Evolutionary conservation across 2,113 vertebrate genomes (phyloP).

Genomic region (Chionodraco myersi): DNA sequence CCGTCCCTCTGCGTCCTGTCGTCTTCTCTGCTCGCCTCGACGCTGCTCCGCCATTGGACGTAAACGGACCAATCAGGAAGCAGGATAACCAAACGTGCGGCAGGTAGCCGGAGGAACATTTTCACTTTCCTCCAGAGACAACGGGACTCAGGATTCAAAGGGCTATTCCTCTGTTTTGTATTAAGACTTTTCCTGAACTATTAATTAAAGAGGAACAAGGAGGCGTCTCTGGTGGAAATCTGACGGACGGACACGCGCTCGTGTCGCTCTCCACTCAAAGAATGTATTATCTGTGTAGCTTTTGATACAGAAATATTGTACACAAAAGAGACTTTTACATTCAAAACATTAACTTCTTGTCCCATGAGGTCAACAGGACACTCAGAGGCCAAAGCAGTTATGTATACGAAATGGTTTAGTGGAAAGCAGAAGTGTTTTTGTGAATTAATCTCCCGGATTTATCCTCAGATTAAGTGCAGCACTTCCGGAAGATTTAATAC

Average conservation of each 20-base stretch:
- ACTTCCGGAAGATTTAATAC: no score
- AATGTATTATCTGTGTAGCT: slow-evolving; percentile 52
- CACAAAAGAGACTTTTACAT: slow-evolving; percentile 33
- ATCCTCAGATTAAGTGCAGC: no score
- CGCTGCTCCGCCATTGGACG: slow-evolving; percentile 72
- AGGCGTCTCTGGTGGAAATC: no score
- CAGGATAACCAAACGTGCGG: neutral
- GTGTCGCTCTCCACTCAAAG: slow-evolving; percentile 14
- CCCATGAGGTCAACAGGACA: neutral
- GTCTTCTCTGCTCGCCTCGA: slow-evolving; percentile 74
- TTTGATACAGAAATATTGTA: slow-evolving; percentile 56
- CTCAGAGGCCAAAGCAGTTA: neutral
- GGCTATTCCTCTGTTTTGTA: no score
- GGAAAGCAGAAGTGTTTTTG: no score
- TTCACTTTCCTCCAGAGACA: neutral
- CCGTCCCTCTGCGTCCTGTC: slow-evolving; percentile 76
- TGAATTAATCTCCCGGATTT: no score
- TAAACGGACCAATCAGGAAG: slow-evolving; percentile 22
- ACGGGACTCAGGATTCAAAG: neutral
- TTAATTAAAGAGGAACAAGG: no score
- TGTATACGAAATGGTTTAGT: neutral
- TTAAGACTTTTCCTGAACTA: no score
- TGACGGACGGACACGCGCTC: slow-evolving; percentile 2
- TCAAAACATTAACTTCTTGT: neutral
- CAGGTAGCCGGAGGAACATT: no score